phyloP scores from a whole-genome alignment of 2,888 invertebrate genomes.

The Phaonia tiefii region DNA sequence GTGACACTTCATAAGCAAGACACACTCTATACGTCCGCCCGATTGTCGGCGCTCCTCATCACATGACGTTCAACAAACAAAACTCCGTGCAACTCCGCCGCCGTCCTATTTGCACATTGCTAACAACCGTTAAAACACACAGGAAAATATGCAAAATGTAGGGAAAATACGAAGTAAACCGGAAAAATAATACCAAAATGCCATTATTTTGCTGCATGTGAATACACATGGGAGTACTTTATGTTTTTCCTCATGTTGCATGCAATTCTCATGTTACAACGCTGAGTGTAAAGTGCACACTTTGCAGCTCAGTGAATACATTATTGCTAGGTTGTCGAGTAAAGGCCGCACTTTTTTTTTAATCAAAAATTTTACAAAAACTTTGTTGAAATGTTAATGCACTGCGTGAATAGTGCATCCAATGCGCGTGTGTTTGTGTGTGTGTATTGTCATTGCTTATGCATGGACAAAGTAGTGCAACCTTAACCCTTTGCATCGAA shows the following conservation, averaged over 20 bases:
- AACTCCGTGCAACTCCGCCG: constrained; percentile 3
- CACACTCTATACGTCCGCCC: constrained; percentile 10
- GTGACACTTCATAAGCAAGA: constrained; percentile 48
- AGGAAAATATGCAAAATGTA: constrained; percentile 1
- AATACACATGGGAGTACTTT: neutral
- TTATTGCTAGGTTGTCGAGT: neutral
- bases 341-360: constrained; percentile 36
- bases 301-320: constrained; percentile 15
- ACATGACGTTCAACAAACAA: constrained; percentile 41
- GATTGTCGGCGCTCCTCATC: constrained; percentile 10
- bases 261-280: constrained; percentile 41
- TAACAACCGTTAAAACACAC: neutral
- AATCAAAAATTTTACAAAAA: constrained; percentile 46
- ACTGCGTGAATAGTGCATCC: neutral
- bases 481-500: constrained; percentile 57
- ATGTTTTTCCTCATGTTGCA: constrained; percentile 16
- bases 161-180: constrained; percentile 15
- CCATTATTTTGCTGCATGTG: constrained; percentile 21
- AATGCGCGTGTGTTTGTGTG: neutral
- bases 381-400: constrained; percentile 27
- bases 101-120: neutral
- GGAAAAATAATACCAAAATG: constrained; percentile 31
- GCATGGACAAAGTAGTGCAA: constrained; percentile 43
- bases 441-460: constrained; percentile 31
- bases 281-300: neutral